phyloP scores from a whole-genome alignment of 2,113 vertebrate species.

The Miniopterus natalensis region DNA sequence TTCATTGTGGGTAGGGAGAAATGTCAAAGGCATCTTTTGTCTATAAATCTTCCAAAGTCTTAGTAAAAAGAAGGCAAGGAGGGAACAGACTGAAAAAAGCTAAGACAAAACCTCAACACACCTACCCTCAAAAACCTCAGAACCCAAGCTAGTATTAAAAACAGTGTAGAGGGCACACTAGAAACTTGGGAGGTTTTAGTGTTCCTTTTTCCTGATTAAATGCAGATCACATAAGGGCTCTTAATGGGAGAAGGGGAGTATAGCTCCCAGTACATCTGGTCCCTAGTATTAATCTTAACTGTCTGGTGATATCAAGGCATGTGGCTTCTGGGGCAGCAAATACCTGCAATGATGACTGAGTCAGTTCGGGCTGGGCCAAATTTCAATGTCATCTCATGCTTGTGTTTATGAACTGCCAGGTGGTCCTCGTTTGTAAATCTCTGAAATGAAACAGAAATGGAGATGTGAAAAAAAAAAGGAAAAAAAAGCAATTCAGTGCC shows the following conservation, averaged over 20 bases:
- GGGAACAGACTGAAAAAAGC: conserved; percentile 17
- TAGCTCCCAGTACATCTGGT: conserved; percentile 84
- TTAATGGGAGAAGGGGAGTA: conserved; percentile 80
- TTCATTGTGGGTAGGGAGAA: conserved; percentile 66
- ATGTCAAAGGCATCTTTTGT: conserved; percentile 69
- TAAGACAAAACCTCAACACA: conserved; percentile 60
- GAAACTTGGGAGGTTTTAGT: conserved; percentile 81
- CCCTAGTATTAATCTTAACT: conserved; percentile 85
- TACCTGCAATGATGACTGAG: conserved; percentile 99
- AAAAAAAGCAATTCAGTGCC: conserved; percentile 42
- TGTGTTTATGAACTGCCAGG: conserved; percentile 99
- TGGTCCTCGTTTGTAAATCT: conserved; percentile 99
- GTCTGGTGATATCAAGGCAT: conserved; percentile 72
- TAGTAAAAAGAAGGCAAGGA: conserved; percentile 79
- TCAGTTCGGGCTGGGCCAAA: conserved; percentile 97
- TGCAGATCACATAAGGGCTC: conserved; percentile 85
- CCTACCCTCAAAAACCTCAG: conserved; percentile 64
- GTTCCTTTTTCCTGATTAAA: conserved; percentile 84
- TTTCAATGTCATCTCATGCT: conserved; percentile 99
- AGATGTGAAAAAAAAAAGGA: conserved; percentile 62
- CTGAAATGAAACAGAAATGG: conserved; percentile 88
- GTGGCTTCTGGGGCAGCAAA: conserved; percentile 69
- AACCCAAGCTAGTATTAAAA: conserved; percentile 80
- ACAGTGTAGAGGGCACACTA: conserved; percentile 56
- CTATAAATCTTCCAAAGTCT: conserved; percentile 82